These are phyloP conservation scores for Thalpophila matura DNA, from an alignment of 2,888 invertebrate species.

Conservation along the genomic window DNA sequence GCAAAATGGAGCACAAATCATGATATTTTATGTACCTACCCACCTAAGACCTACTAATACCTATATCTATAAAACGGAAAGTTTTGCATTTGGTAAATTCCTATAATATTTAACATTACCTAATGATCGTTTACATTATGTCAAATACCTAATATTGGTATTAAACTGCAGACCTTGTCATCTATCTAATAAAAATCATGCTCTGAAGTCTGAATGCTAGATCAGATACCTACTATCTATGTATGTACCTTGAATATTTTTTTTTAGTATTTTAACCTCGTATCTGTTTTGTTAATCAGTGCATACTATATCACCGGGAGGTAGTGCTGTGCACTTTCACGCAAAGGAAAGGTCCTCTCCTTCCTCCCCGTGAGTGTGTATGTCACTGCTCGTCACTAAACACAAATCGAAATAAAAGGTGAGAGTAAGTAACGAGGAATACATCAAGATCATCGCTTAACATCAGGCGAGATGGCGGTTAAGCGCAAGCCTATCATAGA, in stretches of 20 bases:
- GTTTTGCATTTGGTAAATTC: background rate
- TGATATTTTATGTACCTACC: background rate
- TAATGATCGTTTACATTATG: background rate
- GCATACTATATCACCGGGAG: background rate
- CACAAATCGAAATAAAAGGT: no score
- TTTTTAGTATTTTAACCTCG: background rate
- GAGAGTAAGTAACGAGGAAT: no score
- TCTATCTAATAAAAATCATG: background rate
- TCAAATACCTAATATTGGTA: background rate
- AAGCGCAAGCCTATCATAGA: no score
- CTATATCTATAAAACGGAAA: background rate
- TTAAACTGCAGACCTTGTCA: slow-evolving; percentile 2
- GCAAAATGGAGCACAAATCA: slow-evolving; percentile 2
- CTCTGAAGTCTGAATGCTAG: background rate
- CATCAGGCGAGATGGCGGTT: no score
- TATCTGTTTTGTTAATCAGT: background rate
- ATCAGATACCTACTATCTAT: no score
- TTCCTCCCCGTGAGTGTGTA: no score
- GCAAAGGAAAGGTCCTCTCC: background rate
- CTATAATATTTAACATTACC: no score
- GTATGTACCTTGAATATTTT: slow-evolving; percentile 23
- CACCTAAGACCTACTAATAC: no score
- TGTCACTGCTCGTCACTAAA: no score
- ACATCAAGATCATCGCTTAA: no score
- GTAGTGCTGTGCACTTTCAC: background rate